A percentile compares a stretch with the other conserved stretches of the same genome.
phyloP scores from a whole-genome alignment of 2,113 vertebrate species.

The Hipposideros armiger region DNA sequence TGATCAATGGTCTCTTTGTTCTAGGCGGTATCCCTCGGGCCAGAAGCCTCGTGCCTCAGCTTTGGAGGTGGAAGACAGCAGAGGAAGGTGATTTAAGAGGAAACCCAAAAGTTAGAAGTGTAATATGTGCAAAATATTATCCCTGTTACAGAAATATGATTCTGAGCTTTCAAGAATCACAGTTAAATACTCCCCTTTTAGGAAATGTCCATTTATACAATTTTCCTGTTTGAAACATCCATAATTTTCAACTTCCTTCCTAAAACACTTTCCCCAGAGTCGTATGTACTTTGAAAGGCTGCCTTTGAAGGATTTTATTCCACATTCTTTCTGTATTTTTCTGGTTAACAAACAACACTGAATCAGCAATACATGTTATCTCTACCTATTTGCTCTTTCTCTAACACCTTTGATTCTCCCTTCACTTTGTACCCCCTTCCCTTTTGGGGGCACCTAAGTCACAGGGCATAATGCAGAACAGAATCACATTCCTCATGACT shows the following conservation, averaged over 20 bases:
- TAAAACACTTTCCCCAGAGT: conserved; percentile 77
- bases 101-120: conserved; percentile 75
- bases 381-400: conserved; percentile 1
- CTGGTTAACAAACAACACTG: conserved; percentile 57
- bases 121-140: conserved; percentile 81
- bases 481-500: background rate
- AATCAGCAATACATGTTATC: conserved; percentile 3
- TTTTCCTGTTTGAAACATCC: conserved; percentile 81
- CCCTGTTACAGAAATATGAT: conserved; percentile 73
- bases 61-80: conserved; percentile 77
- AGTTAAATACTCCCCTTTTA: conserved; percentile 74
- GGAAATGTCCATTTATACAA: conserved; percentile 81
- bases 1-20: conserved; percentile 85
- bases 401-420: background rate
- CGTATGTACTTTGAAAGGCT: conserved; percentile 67
- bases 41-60: conserved; percentile 68
- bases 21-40: conserved; percentile 78
- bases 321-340: conserved; percentile 60
- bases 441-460: background rate
- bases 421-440: background rate
- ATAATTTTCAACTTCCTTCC: conserved; percentile 82
- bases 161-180: conserved; percentile 73
- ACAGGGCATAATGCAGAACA: background rate
- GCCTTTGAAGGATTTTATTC: conserved; percentile 73
- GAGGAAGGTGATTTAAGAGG: conserved; percentile 81